Conservation (phyloP, 2,888 invertebrate genomes). For the Julus scanicus region DNA sequence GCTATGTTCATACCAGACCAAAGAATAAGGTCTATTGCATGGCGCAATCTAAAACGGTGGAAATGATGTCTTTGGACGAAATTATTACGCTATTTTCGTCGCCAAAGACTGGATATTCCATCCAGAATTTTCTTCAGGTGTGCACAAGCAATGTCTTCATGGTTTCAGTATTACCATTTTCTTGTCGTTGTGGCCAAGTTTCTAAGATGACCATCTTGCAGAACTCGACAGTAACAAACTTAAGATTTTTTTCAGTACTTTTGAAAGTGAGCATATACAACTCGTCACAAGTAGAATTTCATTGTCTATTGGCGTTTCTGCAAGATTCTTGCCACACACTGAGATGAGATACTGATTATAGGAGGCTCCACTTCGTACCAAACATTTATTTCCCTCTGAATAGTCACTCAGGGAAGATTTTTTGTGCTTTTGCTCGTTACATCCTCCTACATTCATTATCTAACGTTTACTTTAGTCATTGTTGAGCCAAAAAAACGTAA, state of each 20-base stretch:
- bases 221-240: no score
- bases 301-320: not conserved
- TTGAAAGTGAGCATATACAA: no score
- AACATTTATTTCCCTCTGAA: slow-evolving; percentile 20
- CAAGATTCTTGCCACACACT: not conserved
- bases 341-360: not conserved
- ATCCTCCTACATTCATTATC: not conserved
- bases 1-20: not conserved
- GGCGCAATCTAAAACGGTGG: not conserved
- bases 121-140: not conserved
- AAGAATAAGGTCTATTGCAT: not conserved
- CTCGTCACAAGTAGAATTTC: no score
- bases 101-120: not conserved
- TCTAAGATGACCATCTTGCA: no score
- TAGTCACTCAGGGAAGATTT: not conserved
- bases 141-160: not conserved
- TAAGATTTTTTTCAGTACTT: no score
- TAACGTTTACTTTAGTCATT: slow-evolving; percentile 13
- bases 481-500: slow-evolving; percentile 3
- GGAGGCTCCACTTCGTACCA: not conserved
- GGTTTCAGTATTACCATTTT: not conserved
- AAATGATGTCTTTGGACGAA: not conserved
- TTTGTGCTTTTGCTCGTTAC: not conserved
- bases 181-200: not conserved
- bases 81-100: not conserved